Evolutionary conservation across 2,888 invertebrate species (phyloP), one percentile per base, ranked within the genome.

Genomic region (Zygaena filipendulae): DNA sequence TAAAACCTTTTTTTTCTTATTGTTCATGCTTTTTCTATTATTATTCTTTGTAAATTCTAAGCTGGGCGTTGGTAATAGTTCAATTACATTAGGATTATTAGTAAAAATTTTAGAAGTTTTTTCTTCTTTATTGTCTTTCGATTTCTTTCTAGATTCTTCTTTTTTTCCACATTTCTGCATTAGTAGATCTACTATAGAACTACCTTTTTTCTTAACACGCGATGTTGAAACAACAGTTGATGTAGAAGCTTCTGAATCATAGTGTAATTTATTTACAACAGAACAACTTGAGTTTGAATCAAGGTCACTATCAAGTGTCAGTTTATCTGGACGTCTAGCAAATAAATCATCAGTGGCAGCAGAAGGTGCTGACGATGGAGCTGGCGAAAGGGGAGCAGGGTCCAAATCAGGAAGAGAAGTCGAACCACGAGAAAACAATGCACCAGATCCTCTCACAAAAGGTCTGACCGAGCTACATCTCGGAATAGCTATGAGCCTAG

Each of bases 401-500:
- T 91, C 91, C 36, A 91, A 67, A 53, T 91, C 91, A 2, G 91
- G 91, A 27, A 91, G 66, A 4, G 91, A 91, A 2, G 88, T 86
- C 1, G 91, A 89, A 8, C 89, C 80, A 39, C 88, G 71, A 30
- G 86, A 82, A 49, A 84, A 84, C 30, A 71, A 57, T 13, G 56
- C 53, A 19, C 58, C 59, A 13, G 63, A 46, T 2, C 62, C 60
- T 41, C 59, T 61, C 24, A 54, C 53, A 42, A 69, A 72, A 7
- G 74, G 71, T 23, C 87, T 84, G 13, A 87, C 87, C 2, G 90
- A 69, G 12, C 70, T 53, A 5, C 75, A 87, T 40, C 88, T 84
- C 16, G 90, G 87, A 30, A 92, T 88, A 20, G 88, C 90, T 42
- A 93, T 93, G 27, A 93, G 75, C 43, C 88, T 85, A 18, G 88